phyloP scores from a whole-genome alignment of 2,113 vertebrate genomes.

The Oryzias melastigma region DNA sequence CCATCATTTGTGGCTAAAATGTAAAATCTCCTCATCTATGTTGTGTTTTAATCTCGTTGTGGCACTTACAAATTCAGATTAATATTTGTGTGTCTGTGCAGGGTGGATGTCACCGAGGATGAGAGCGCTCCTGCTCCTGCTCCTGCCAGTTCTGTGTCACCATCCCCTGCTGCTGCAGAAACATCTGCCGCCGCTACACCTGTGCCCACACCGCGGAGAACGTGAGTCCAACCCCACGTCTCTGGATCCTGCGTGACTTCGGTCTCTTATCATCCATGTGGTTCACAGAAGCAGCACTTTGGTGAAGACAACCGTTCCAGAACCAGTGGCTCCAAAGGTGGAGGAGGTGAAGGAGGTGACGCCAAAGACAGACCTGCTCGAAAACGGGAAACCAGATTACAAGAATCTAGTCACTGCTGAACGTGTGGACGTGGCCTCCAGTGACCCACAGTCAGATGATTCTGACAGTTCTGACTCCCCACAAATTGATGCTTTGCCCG shows the following conservation, averaged over 20 bases:
- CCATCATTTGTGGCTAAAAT: slow-evolving; percentile 75
- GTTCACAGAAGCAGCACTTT: slow-evolving; percentile 34
- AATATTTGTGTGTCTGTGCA: slow-evolving; percentile 15
- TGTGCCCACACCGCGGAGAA: slow-evolving; percentile 7
- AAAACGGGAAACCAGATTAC: slow-evolving; percentile 26
- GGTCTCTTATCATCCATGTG: slow-evolving; percentile 12
- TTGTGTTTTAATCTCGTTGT: not conserved
- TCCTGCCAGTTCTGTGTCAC: slow-evolving; percentile 8
- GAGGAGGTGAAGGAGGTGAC: slow-evolving; percentile 12
- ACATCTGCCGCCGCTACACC: slow-evolving; percentile 30
- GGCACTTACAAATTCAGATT: too few relatives aligned
- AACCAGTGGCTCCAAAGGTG: slow-evolving; percentile 25
- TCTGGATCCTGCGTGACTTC: not conserved
- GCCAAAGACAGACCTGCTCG: slow-evolving; percentile 11
- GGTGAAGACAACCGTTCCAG: slow-evolving; percentile 17
- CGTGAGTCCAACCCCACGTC: slow-evolving; percentile 21
- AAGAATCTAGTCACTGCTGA: slow-evolving; percentile 35
- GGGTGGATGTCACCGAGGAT: slow-evolving; percentile 73
- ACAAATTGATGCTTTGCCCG: slow-evolving; percentile 9
- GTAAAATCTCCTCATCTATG: slow-evolving; percentile 45
- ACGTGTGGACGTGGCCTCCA: slow-evolving; percentile 1
- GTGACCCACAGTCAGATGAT: slow-evolving; percentile 8
- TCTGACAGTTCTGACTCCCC: not conserved
- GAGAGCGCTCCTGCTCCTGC: slow-evolving; percentile 30
- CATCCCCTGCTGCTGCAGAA: slow-evolving; percentile 13